These are phyloP conservation scores for Sialia sialis DNA, from an alignment of 2,113 vertebrate species.

Conservation along the genomic window DNA sequence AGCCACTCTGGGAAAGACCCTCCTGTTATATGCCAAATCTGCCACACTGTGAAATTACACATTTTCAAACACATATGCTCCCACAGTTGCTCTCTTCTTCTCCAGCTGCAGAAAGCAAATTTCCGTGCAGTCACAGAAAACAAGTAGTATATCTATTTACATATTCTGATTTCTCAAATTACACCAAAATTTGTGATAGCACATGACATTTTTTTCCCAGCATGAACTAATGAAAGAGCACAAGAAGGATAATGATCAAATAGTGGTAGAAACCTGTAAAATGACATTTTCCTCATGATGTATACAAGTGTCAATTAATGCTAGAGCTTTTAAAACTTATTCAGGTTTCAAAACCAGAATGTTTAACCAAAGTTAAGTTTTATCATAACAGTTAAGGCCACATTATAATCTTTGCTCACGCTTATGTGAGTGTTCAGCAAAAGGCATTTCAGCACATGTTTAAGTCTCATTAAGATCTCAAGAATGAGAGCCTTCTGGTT, in stretches of 20 bases:
- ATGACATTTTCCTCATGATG: not conserved
- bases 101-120: not conserved
- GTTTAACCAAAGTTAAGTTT: not conserved
- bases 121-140: not conserved
- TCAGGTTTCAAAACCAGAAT: not conserved
- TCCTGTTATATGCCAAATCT: not conserved
- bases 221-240: not conserved
- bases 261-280: not conserved
- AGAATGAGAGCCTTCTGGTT: not conserved
- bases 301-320: not conserved
- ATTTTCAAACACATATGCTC: not conserved
- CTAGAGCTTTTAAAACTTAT: not conserved
- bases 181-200: not conserved
- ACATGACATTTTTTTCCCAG: not conserved
- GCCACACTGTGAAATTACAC: not conserved
- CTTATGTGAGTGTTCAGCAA: not conserved
- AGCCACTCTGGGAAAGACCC: not conserved
- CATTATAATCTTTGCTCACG: not conserved
- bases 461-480: not conserved
- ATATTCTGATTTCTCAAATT: not conserved
- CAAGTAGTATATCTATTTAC: not conserved
- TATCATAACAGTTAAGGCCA: not conserved
- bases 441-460: not conserved
- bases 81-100: not conserved
- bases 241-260: not conserved